Percentiles rank a stretch among this genome's conserved stretches.
Evolutionary conservation across 2,113 vertebrate species (phyloP).

Genomic region (Thymallus thymallus): DNA sequence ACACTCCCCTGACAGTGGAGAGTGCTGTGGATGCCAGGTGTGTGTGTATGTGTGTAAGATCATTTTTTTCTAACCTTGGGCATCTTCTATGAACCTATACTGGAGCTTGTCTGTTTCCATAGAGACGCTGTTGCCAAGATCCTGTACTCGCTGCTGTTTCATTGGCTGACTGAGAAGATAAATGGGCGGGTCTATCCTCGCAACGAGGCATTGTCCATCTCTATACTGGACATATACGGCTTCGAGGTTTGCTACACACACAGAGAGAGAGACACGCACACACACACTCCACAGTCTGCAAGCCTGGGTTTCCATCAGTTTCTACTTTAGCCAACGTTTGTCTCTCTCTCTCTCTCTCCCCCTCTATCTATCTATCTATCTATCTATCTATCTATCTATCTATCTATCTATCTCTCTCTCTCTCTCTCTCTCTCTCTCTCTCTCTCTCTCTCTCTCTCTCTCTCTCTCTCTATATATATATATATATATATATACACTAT

Average conservation of each 20-base stretch:
- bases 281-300: no score
- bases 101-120: conserved; percentile 53
- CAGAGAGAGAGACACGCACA: neutral
- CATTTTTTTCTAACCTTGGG: no score
- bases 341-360: no score
- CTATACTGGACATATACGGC: conserved; percentile 96
- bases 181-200: conserved; percentile 88
- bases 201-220: conserved; percentile 85
- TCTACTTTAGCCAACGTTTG: no score
- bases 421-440: no score
- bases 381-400: no score
- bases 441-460: neutral
- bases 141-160: conserved; percentile 91
- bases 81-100: no score
- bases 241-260: conserved; percentile 86
- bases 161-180: conserved; percentile 91
- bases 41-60: conserved; percentile 12
- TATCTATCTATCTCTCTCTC: no score
- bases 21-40: conserved; percentile 96
- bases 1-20: conserved; percentile 91
- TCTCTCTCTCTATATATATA: neutral
- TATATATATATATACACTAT: no score
- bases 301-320: no score
- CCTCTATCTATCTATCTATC: no score
- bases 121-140: conserved; percentile 99